A percentile compares a stretch with the other conserved stretches of the same genome.
These are phyloP conservation scores for Drosophila engyochracea DNA, from an alignment of 2,888 invertebrate species.

Conservation along the genomic window DNA sequence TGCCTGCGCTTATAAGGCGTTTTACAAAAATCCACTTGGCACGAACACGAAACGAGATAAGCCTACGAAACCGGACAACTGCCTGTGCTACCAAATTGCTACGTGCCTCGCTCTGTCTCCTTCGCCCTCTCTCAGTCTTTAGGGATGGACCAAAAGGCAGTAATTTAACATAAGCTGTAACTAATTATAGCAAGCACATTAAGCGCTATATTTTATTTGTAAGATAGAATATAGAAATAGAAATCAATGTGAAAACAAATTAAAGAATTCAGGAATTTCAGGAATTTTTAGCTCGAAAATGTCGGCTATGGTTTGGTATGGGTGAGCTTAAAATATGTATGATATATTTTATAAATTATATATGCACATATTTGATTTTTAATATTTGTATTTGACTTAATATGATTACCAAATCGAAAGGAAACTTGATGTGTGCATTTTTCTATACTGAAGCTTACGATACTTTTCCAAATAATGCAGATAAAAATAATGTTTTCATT, in stretches of 20 bases:
- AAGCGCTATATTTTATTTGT: neutral
- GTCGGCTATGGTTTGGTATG: no score
- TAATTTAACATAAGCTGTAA: neutral
- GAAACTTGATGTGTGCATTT: neutral
- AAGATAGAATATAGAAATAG: neutral
- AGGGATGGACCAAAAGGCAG: slow-evolving; percentile 24
- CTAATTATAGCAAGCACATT: neutral
- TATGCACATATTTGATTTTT: neutral
- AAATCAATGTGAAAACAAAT: neutral
- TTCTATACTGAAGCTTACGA: neutral
- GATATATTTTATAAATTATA: neutral
- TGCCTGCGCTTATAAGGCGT: slow-evolving; percentile 75
- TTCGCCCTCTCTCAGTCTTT: slow-evolving; percentile 2
- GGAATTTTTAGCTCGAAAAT: neutral
- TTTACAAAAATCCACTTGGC: slow-evolving; percentile 77
- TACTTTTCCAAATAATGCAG: neutral
- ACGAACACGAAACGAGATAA: slow-evolving; percentile 73
- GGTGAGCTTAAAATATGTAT: neutral
- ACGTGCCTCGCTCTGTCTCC: slow-evolving; percentile 9
- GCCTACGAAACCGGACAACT: slow-evolving; percentile 65
- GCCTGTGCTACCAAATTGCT: slow-evolving; percentile 54
- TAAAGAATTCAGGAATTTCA: neutral
- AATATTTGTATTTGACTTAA: neutral
- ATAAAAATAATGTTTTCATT: fast-evolving
- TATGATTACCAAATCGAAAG: neutral